phyloP scores from a whole-genome alignment of 2,888 invertebrate genomes.

The Catocala nupta region DNA sequence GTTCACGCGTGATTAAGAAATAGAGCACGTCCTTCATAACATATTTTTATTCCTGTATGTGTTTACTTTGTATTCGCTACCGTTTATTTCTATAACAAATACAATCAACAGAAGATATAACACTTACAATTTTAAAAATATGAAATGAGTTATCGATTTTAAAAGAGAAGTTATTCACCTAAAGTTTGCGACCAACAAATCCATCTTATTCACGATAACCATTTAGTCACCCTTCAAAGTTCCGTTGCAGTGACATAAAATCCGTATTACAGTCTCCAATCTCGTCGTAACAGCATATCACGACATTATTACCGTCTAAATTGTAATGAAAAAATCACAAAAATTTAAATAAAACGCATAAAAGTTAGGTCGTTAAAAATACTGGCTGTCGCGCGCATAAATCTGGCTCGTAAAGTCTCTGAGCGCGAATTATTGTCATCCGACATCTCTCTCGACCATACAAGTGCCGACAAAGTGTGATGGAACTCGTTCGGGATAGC shows the following conservation, averaged over 20 bases:
- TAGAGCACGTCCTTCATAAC: too few species aligned
- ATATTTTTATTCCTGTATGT: too few species aligned
- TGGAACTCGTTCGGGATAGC: constrained; percentile 6
- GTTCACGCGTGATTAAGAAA: too few species aligned
- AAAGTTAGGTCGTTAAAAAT: constrained; percentile 42
- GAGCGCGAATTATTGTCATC: constrained; percentile 42
- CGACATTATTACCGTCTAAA: constrained; percentile 36
- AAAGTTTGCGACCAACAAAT: not conserved
- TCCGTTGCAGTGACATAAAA: constrained; percentile 15
- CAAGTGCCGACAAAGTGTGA: constrained; percentile 13
- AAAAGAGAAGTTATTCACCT: too few species aligned
- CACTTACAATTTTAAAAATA: too few species aligned
- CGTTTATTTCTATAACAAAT: too few species aligned
- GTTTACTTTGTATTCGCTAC: too few species aligned
- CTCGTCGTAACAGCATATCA: constrained; percentile 30
- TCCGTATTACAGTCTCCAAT: constrained; percentile 25
- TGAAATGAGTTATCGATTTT: too few species aligned
- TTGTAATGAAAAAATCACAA: constrained; percentile 41
- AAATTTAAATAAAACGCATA: constrained; percentile 47
- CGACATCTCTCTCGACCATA: constrained; percentile 15
- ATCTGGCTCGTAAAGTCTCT: constrained; percentile 43
- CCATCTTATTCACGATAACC: not conserved
- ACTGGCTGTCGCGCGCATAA: constrained; percentile 31
- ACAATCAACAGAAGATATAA: too few species aligned
- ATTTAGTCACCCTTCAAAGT: constrained; percentile 4